Evolutionary conservation across 2,113 vertebrate genomes (phyloP).

Genomic region (Clinocottus analis): DNA sequence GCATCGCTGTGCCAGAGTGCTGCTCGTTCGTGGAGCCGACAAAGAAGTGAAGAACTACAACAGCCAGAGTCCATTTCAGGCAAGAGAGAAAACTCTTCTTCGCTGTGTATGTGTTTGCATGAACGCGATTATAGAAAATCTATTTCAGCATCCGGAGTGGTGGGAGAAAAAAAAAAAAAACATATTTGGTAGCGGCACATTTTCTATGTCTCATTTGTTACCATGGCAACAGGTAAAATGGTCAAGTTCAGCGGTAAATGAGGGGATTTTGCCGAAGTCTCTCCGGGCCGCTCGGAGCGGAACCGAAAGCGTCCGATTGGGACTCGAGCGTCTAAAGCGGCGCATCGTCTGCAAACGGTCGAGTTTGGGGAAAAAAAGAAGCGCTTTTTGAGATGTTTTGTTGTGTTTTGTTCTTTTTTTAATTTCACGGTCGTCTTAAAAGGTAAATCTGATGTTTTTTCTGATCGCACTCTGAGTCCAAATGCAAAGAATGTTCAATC

Average conservation of each 20-base stretch:
- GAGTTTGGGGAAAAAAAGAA: too few species aligned
- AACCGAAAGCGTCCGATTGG: neutral
- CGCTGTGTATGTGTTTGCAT: neutral
- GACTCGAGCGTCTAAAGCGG: too few species aligned
- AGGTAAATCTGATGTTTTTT: too few species aligned
- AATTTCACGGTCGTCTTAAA: too few species aligned
- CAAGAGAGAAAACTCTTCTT: constrained; percentile 55
- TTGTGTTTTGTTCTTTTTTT: too few species aligned
- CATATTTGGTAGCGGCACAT: neutral
- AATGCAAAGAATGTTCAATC: too few species aligned
- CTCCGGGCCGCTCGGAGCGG: constrained; percentile 15
- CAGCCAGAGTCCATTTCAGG: constrained; percentile 96
- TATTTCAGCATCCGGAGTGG: constrained; percentile 10
- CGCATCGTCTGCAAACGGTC: too few species aligned
- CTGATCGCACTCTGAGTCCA: too few species aligned
- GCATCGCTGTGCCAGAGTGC: constrained; percentile 94
- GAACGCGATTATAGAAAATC: neutral
- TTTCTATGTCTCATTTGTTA: constrained; percentile 57
- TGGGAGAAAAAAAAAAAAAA: neutral
- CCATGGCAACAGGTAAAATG: constrained; percentile 64
- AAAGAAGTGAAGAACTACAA: constrained; percentile 97
- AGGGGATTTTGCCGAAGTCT: constrained; percentile 22
- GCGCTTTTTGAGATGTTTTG: too few species aligned
- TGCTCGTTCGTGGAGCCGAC: constrained; percentile 91
- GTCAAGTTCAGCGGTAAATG: constrained; percentile 51